Base-by-base conservation (phyloP, 2,113 vertebrate genomes). In the Bombycilla garrulus region DNA sequence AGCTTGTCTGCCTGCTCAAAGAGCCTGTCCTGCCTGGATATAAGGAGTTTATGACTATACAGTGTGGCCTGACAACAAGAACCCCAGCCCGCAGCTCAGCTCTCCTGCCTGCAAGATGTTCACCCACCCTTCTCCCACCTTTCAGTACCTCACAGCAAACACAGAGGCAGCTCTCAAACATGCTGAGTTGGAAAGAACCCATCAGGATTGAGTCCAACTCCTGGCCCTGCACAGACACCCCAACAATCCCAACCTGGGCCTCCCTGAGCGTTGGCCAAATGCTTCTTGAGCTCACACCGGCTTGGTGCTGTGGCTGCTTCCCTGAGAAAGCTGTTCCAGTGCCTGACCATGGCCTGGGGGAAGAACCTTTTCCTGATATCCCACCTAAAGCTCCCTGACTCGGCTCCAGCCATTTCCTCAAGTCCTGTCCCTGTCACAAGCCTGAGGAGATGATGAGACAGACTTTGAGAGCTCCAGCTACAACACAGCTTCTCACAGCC, bases 401-500 rank as follows among this genome's bases (percentile, higher is more conserved):
- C 47, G 26, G 54, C 61, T 54, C 40, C 40, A 54, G 54, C 47
- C 24, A 9, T 35, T 31, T 20, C 38, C 45, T 40, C 31, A 5
- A 25, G 25, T 48, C 21, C 62, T 26, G 25, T 16, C 54, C 19
- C 40, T 31, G 47, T 12, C 40, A 47, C 0, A 0, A 54, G 28
- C 15, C 54, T 15, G 78, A 53, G 71, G 47, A 76, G 70, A 9
- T 7, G 38, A 38, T 38, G 38, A 38, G 20, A 28, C 45, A 58
- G 10, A 22, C 24, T 48, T 5, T 24, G 25, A 58, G n/a, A 47
- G 31, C 24, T 76, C 12, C n/a, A 84, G 54, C 5, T 20, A 13
- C 8, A 15, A 11, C 38, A 21, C 3, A 6, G 3, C 3, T 2
- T 36, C 12, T 15, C 26, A 10, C 3, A 60, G 7, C 19, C 19